These are phyloP conservation scores for Tetranychus cinnabarinus DNA, from an alignment of 1,140 invertebrate species.

Conservation along the genomic window DNA sequence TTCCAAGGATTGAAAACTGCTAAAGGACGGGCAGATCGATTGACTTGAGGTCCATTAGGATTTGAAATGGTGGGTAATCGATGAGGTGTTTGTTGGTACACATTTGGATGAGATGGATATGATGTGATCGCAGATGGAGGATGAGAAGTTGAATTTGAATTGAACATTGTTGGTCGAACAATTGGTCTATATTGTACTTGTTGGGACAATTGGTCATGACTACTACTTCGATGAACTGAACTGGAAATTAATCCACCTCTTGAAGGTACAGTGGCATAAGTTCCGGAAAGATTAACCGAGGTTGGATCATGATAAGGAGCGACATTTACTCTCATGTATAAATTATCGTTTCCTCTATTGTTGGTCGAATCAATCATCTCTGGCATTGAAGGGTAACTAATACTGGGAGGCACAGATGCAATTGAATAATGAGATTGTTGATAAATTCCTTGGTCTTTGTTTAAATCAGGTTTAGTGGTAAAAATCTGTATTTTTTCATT, in stretches of 20 bases:
- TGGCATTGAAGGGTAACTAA: not conserved
- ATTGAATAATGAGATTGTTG: not conserved
- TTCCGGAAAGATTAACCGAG: not conserved
- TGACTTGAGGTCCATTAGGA: not conserved
- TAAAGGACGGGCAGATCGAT: not conserved
- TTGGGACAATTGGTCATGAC: slow-evolving; percentile 6
- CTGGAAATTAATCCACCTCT: not conserved
- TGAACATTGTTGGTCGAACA: not conserved
- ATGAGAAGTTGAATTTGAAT: not conserved
- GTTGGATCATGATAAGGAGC: not conserved
- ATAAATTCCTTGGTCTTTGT: not conserved
- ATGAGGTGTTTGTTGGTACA: not conserved
- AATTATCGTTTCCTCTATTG: no score
- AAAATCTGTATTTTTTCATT: slow-evolving; percentile 7
- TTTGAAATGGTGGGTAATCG: not conserved
- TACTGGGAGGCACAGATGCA: not conserved
- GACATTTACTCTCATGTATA: no score
- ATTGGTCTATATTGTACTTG: not conserved
- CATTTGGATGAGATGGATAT: not conserved
- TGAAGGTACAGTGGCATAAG: not conserved
- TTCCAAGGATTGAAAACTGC: slow-evolving; percentile 1
- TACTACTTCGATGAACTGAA: not conserved
- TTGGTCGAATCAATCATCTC: not conserved
- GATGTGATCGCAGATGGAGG: not conserved
- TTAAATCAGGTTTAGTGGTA: not conserved